Base-by-base conservation (phyloP, 2,888 invertebrate genomes). In the Andrena marginata region DNA sequence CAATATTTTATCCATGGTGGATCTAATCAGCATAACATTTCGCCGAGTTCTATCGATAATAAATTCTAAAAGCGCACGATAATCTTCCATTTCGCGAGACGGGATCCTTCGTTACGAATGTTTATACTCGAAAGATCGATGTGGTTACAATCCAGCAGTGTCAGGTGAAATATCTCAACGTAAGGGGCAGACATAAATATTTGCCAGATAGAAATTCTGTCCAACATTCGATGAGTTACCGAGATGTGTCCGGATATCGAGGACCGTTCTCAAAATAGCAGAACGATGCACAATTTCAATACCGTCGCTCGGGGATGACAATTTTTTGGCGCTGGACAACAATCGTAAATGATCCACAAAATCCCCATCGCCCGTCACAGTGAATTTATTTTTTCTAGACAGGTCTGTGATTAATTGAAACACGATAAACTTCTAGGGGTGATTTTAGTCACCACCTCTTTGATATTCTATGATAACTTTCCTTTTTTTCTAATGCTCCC, bases 171-270 rank as follows among this genome's bases (percentile, higher is more conserved):
- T 62, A 60, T 77, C 31, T 20, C 59, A 35, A 49, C 48, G 49
- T 60, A 77, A 48, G 56, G 49, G 59, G 73, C 73, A 23, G 31
- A 20, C 63, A 77, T 60, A 73, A 73, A 77, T 77, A 77, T 77
- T 77, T 77, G 49, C 59, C 42, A 26, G 65, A 65, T 29, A 64
- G 65, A 65, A 77, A 60, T 77, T 59, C 59, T 26, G 60, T 33
- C 48, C 26, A 29, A 20, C 26, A 26, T 65, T 16, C 59, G 13
- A 29, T 23, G 77, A 73, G 59, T 59, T 49, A 60, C 49, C 35
- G 16, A 49, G 73, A 73, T 77, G 60, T 42, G 20, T 29, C 42
- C 42, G 29, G 33, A 59, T 74, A 74, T 60, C 20, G 73, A 29
- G 10, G 35, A 65, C 10, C 60, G 31, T 59, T 60, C 48, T 20